These are phyloP conservation scores for Vannuccia rotundouncinata DNA, from an alignment of 2,888 invertebrate genomes.

Conservation along the genomic window DNA sequence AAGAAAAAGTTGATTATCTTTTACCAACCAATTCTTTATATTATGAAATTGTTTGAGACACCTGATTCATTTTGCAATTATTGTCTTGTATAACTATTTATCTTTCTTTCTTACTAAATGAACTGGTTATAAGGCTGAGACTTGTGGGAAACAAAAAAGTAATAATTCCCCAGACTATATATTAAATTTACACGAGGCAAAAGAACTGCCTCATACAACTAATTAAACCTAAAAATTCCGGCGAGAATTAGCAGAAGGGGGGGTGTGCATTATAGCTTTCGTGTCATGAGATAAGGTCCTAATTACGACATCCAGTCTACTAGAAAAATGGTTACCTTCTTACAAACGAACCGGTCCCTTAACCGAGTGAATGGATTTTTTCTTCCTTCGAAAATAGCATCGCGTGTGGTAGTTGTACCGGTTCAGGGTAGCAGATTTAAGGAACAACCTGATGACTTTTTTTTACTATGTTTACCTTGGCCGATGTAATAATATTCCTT, in stretches of 20 bases:
- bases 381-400: not conserved
- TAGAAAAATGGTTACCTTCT: slow-evolving; percentile 1
- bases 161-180: not conserved
- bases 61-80: not conserved
- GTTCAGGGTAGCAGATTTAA: not conserved
- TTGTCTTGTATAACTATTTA: not conserved
- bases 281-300: slow-evolving; percentile 16
- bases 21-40: no score
- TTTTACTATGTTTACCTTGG: no score
- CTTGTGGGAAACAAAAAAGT: not conserved
- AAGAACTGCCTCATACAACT: not conserved
- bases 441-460: not conserved
- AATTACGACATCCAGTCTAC: slow-evolving; percentile 4
- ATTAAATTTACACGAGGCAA: slow-evolving; percentile 13
- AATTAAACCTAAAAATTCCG: not conserved
- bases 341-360: slow-evolving; percentile 1
- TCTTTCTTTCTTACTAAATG: not conserved
- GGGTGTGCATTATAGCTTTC: not conserved
- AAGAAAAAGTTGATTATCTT: no score
- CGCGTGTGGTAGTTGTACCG: not conserved
- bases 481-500: no score
- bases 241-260: not conserved
- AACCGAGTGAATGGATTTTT: not conserved
- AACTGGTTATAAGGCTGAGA: no score
- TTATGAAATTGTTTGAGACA: not conserved